Percentiles rank a stretch among this genome's conserved stretches.
Evolutionary conservation across 1,140 invertebrate species (phyloP).

Genomic region (Coelopa frigida): DNA sequence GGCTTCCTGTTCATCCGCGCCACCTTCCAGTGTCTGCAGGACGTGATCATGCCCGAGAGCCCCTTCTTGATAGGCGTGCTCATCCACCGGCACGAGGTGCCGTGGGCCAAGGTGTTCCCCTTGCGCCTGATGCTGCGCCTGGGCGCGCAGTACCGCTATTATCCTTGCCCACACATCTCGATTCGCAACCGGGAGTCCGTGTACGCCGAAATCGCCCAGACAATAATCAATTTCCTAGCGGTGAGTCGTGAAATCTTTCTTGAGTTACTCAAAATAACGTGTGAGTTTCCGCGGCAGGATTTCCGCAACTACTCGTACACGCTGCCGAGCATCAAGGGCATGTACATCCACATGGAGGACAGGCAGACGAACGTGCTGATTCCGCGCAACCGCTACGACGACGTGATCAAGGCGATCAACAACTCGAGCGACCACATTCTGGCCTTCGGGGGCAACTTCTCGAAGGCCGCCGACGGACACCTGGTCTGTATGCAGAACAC

Average conservation of each 20-base stretch:
- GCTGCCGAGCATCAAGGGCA: conserved; percentile 66
- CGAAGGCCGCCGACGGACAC: conserved; percentile 74
- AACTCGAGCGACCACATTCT: conserved; percentile 77
- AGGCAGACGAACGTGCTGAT: conserved; percentile 72
- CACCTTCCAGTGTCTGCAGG: conserved; percentile 76
- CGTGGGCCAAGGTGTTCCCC: conserved; percentile 76
- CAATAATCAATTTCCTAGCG: conserved; percentile 81
- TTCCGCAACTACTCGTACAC: conserved; percentile 83
- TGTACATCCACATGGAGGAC: conserved; percentile 80
- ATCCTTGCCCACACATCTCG: conserved; percentile 81
- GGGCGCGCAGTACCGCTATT: conserved; percentile 81
- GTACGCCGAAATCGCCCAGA: conserved; percentile 83
- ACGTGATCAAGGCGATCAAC: conserved; percentile 74
- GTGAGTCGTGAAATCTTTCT: conserved; percentile 42
- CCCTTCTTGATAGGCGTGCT: conserved; percentile 76
- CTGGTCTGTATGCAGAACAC: conserved; percentile 78
- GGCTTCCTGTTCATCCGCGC: conserved; percentile 79
- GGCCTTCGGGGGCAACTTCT: conserved; percentile 77
- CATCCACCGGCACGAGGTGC: conserved; percentile 80
- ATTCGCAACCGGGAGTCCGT: conserved; percentile 70
- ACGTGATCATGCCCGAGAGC: conserved; percentile 64
- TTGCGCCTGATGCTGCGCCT: conserved; percentile 58
- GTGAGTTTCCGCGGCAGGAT: conserved; percentile 47
- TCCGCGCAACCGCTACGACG: conserved; percentile 73
- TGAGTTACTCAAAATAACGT: background rate